These are phyloP conservation scores for Actinopyga echinites DNA, from an alignment of 53 echinoderm and acorn worm species.

Conservation along the genomic window DNA sequence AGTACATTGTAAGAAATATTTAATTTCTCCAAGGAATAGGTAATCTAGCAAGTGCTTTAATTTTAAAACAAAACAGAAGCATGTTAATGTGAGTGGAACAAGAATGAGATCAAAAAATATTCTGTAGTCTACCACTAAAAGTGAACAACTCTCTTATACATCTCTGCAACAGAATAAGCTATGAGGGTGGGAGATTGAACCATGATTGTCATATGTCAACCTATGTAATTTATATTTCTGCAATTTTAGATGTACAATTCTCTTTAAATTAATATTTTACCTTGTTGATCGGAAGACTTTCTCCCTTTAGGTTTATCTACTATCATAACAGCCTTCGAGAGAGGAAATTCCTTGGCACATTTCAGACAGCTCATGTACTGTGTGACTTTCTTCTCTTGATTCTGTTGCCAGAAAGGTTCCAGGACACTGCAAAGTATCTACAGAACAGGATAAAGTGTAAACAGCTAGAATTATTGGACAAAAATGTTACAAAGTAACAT, in stretches of 20 bases:
- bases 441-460: not conserved
- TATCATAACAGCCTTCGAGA: slow-evolving; percentile 60
- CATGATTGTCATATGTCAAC: not conserved
- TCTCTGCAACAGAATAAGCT: too few species aligned
- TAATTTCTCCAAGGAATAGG: too few species aligned
- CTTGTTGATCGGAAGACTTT: slow-evolving; percentile 27
- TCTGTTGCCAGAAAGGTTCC: slow-evolving; percentile 71
- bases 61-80: too few species aligned
- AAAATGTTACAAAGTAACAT: not conserved
- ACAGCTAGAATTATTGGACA: not conserved
- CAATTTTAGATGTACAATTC: slow-evolving; percentile 9
- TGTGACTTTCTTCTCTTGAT: slow-evolving; percentile 48
- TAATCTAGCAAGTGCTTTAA: too few species aligned
- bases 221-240: too few species aligned
- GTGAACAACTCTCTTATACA: too few species aligned
- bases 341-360: slow-evolving; percentile 72
- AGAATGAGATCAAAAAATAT: too few species aligned
- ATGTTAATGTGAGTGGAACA: too few species aligned
- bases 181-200: too few species aligned
- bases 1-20: too few species aligned
- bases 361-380: slow-evolving; percentile 78
- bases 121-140: too few species aligned
- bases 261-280: not conserved
- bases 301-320: slow-evolving; percentile 24
- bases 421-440: slow-evolving; percentile 65